Base-by-base conservation (phyloP, 2,888 invertebrate species). In the Elysia crispata region DNA sequence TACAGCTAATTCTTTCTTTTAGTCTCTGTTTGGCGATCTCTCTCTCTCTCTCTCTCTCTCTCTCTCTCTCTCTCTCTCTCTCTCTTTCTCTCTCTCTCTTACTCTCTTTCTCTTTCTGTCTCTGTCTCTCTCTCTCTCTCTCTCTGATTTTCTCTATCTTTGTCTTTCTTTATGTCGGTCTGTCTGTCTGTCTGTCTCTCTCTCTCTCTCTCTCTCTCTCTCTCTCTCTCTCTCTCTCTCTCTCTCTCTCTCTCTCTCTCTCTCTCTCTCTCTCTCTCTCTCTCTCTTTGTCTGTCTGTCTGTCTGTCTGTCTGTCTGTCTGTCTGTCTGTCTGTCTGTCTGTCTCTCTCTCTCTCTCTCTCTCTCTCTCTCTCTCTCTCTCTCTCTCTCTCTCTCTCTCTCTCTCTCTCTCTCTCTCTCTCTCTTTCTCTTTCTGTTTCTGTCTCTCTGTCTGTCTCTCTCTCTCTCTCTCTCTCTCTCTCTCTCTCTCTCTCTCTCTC, bases 291-390 rank as follows among this genome's bases (percentile, higher is more conserved):
- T 41, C 41, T 41, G 41, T 41, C 41, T 41, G 41, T 41, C 41
- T 41, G 41, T 41, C 41, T 41, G 5, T 41, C 41, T 41, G 5
- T 41, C 5, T 41, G 5, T 41, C 41, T 41, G 5, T 41, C 11
- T 11, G 3, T 41, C 41, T 41, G 41, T 41, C 41, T 41, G 41
- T 41, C 41, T 41, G 41, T 41, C 41, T 49, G n/a, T 41, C 70
- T 49, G n/a, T 70, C 70, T 49, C 5, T 70, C 70, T 49, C n/a
- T 70, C 28, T 66, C 28, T 66, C 28, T 66, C 28, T 66, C 28
- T 66, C 28, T 20, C 28, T 66, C 28, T 66, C 28, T 66, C 15
- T 66, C 15, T 66, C 28, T 66, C 28, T 66, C 28, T 66, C 28
- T 66, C 28, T 66, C 28, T 66, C 28, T 20, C 28, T 66, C 28